Percentiles rank a stretch among this genome's conserved stretches.
Evolutionary conservation across 2,888 invertebrate species (phyloP).

Genomic region (Dolomedes plantarius): DNA sequence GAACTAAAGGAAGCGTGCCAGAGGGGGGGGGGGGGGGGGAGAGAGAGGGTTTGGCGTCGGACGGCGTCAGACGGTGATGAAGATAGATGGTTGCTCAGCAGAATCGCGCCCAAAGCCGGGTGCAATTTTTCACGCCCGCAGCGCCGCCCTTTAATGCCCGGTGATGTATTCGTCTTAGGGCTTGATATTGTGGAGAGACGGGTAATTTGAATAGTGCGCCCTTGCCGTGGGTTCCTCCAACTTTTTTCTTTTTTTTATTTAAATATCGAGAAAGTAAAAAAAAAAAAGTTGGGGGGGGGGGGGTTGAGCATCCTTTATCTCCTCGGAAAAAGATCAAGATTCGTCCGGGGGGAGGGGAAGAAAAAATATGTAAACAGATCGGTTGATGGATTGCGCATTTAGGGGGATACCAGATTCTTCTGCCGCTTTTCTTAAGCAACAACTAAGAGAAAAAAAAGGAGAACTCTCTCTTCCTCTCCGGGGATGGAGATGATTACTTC

Average conservation of each 20-base stretch:
- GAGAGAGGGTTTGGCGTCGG: constrained; percentile 17
- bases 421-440: constrained; percentile 13
- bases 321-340: constrained; percentile 61
- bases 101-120: constrained; percentile 63
- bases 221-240: constrained; percentile 4
- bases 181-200: constrained; percentile 61
- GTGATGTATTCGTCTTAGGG: constrained; percentile 67
- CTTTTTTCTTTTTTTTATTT: constrained; percentile 45
- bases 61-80: constrained; percentile 66
- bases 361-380: constrained; percentile 70
- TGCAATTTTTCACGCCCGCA: constrained; percentile 70
- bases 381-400: constrained; percentile 70
- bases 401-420: constrained; percentile 55
- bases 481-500: constrained; percentile 24
- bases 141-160: constrained; percentile 67
- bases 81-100: constrained; percentile 58
- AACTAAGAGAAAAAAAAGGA: constrained; percentile 23
- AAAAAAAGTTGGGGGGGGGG: constrained; percentile 6
- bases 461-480: constrained; percentile 8
- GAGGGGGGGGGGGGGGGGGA: background rate
- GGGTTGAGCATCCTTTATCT: constrained; percentile 58
- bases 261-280: constrained; percentile 41
- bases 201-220: constrained; percentile 69
- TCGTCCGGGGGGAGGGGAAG: constrained; percentile 26
- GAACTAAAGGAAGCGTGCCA: background rate